Evolutionary conservation across 2,797 vertebrate genomes (phyloP).

Genomic region (Pangasius sanitwongsei): DNA sequence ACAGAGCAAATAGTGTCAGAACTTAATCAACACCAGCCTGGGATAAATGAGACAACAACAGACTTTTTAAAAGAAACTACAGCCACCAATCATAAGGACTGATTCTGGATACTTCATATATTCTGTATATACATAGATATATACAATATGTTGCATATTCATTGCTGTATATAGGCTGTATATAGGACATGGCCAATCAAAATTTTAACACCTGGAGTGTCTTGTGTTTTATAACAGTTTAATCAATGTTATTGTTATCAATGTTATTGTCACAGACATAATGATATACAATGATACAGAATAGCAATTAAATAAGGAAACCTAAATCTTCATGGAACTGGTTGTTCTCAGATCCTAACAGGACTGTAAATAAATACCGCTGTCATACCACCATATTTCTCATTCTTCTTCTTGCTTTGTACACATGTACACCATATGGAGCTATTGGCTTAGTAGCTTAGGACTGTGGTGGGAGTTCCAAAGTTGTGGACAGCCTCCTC

Average conservation of each 20-base stretch:
- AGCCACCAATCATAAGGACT: neutral
- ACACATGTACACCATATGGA: neutral
- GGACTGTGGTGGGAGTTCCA: neutral
- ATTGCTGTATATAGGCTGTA: neutral
- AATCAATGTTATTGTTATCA: neutral
- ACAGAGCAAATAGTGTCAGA: conserved; percentile 32
- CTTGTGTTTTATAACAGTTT: neutral
- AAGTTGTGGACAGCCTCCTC: neutral
- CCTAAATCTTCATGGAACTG: neutral
- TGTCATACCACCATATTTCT: neutral
- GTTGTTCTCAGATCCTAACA: neutral
- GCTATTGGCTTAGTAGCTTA: neutral
- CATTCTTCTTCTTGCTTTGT: neutral
- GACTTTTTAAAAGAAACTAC: conserved; percentile 1
- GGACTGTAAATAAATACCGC: neutral
- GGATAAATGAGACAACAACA: neutral
- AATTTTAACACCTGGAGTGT: neutral
- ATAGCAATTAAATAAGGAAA: neutral
- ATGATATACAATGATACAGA: neutral
- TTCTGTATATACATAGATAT: neutral
- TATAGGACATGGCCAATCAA: neutral
- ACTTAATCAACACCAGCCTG: conserved; percentile 6
- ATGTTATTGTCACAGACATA: neutral
- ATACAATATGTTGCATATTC: neutral
- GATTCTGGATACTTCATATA: neutral